A percentile compares a stretch with the other conserved stretches of the same genome.
phyloP scores from a whole-genome alignment of 2,888 invertebrate species.

The Anagyrus pseudococci region DNA sequence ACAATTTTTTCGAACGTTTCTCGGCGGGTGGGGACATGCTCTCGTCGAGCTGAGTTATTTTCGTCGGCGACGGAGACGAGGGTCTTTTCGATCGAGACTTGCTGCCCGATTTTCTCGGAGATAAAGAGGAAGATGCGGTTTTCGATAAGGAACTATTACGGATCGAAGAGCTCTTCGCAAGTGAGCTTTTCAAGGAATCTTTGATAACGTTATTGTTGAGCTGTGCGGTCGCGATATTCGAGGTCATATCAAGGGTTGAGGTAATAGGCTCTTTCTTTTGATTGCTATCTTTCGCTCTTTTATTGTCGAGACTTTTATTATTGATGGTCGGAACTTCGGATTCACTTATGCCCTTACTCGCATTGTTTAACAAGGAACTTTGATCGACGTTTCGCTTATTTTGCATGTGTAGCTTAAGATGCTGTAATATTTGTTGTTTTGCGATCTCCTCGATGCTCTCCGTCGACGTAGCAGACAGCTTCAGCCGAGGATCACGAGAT shows the following conservation, averaged over 20 bases:
- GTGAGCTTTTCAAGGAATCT: constrained; percentile 46
- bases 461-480: constrained; percentile 42
- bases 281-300: constrained; percentile 40
- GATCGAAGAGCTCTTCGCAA: constrained; percentile 50
- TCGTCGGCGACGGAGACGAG: constrained; percentile 62
- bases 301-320: constrained; percentile 34
- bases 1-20: constrained; percentile 48
- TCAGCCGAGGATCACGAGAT: constrained; percentile 58
- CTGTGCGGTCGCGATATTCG: constrained; percentile 4
- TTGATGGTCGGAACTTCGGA: constrained; percentile 11
- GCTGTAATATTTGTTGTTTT: constrained; percentile 30
- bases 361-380: constrained; percentile 30
- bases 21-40: constrained; percentile 31
- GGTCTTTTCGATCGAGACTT: constrained; percentile 46
- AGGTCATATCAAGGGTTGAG: neutral
- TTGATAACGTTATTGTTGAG: constrained; percentile 38
- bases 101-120: constrained; percentile 26
- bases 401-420: constrained; percentile 26
- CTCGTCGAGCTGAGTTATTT: constrained; percentile 1
- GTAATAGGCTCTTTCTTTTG: constrained; percentile 57
- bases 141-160: constrained; percentile 42
- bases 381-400: constrained; percentile 19
- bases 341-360: constrained; percentile 24
- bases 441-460: constrained; percentile 33
- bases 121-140: constrained; percentile 53